Evolutionary conservation across 2,888 invertebrate genomes (phyloP).

Genomic region (Drosophila demipolita): DNA sequence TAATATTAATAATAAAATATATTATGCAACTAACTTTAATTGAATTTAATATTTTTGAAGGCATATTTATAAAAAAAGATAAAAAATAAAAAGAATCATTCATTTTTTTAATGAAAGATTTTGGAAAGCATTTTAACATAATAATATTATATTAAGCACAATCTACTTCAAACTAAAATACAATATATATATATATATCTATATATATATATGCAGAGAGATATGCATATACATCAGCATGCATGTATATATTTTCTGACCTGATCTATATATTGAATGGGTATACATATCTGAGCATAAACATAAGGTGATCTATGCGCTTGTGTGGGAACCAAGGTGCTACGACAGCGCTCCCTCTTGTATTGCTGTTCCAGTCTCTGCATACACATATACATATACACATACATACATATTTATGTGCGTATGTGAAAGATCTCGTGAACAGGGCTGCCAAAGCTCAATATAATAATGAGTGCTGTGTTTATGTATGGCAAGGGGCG

Average conservation of each 20-base stretch:
- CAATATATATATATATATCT: background rate
- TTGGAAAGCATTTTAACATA: background rate
- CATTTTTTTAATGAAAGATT: background rate
- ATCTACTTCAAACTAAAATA: background rate
- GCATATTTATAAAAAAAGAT: background rate
- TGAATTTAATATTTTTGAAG: background rate
- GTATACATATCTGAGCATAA: constrained; percentile 5
- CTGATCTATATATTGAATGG: constrained; percentile 4
- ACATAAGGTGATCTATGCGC: constrained; percentile 62
- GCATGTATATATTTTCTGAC: constrained; percentile 1
- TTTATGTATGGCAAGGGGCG: constrained; percentile 60
- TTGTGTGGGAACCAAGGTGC: constrained; percentile 62
- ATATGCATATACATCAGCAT: background rate
- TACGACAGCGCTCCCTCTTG: constrained; percentile 8
- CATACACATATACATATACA: background rate
- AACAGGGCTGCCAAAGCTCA: constrained; percentile 64
- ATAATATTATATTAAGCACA: background rate
- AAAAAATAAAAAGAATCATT: background rate
- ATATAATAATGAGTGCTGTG: constrained; percentile 22
- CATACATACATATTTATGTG: background rate
- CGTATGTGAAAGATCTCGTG: constrained; percentile 9
- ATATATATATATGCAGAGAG: background rate
- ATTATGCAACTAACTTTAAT: too few species aligned
- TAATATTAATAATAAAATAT: too few species aligned
- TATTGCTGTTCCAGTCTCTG: background rate